Conservation (phyloP, 2,888 invertebrate genomes). For the Orchesellides sinensis region DNA sequence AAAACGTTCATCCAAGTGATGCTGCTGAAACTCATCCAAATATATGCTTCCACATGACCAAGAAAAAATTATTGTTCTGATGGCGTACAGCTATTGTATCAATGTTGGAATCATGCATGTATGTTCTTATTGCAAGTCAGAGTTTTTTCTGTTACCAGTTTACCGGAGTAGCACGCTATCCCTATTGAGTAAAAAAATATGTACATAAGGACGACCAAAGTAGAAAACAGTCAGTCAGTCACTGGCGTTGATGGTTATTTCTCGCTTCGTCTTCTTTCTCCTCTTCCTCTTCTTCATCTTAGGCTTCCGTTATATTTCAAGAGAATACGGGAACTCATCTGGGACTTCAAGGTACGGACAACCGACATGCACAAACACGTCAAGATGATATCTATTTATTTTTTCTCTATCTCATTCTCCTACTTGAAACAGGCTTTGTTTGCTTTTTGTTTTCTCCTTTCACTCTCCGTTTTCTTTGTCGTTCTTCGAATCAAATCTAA, state of each 20-base stretch:
- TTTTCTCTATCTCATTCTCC: slow-evolving; percentile 12
- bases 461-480: too few species aligned
- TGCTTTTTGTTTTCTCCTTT: not conserved
- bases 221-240: slow-evolving; percentile 38
- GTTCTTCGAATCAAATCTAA: too few species aligned
- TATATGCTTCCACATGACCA: not conserved
- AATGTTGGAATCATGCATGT: slow-evolving; percentile 7
- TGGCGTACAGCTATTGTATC: slow-evolving; percentile 20
- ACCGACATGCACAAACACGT: slow-evolving; percentile 53
- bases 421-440: slow-evolving; percentile 6
- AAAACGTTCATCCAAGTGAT: too few species aligned
- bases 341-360: slow-evolving; percentile 57
- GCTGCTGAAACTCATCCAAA: not conserved
- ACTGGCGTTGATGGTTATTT: slow-evolving; percentile 45
- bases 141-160: too few species aligned
- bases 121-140: not conserved
- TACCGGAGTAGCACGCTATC: too few species aligned
- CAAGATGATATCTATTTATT: slow-evolving; percentile 49
- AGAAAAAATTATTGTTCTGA: slow-evolving; percentile 28
- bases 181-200: too few species aligned
- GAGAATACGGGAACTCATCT: slow-evolving; percentile 55
- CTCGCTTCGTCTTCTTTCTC: slow-evolving; percentile 32
- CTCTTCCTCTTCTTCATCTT: slow-evolving; percentile 13
- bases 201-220: slow-evolving; percentile 14
- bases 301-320: slow-evolving; percentile 22